These are phyloP conservation scores for Bombus superbus DNA, from an alignment of 1,140 invertebrate species.

Conservation along the genomic window DNA sequence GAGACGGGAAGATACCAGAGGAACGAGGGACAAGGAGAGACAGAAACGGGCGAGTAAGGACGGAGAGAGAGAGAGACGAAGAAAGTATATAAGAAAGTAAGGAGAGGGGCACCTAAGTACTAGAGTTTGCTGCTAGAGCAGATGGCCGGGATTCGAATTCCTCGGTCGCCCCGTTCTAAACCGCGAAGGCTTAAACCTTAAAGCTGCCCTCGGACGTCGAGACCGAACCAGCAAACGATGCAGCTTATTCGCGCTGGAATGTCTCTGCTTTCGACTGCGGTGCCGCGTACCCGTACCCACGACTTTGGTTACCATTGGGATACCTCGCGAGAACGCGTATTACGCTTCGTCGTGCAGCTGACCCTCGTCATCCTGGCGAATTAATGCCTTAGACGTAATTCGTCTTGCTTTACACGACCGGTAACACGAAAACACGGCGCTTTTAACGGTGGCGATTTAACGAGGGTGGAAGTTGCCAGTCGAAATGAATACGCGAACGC, in stretches of 20 bases:
- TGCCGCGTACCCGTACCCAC: background rate
- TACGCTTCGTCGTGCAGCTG: background rate
- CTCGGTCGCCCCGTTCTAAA: conserved; percentile 59
- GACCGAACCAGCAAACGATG: conserved; percentile 15
- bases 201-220: conserved; percentile 32
- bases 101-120: conserved; percentile 53
- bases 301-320: background rate
- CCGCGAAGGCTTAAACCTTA: conserved; percentile 55
- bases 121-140: conserved; percentile 60
- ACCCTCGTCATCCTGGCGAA: background rate
- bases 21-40: conserved; percentile 26
- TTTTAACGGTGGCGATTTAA: background rate
- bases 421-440: background rate
- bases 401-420: background rate
- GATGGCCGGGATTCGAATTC: conserved; percentile 68
- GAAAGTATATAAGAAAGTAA: conserved; percentile 31
- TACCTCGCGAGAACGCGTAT: background rate
- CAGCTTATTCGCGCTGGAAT: conserved; percentile 31
- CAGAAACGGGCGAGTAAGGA: conserved; percentile 18
- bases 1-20: conserved; percentile 52
- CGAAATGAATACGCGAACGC: background rate
- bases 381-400: background rate
- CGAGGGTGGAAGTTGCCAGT: background rate
- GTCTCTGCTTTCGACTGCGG: background rate
- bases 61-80: conserved; percentile 20